Base-by-base conservation (phyloP, 2,888 invertebrate species). In the Athripsodes cinereus region DNA sequence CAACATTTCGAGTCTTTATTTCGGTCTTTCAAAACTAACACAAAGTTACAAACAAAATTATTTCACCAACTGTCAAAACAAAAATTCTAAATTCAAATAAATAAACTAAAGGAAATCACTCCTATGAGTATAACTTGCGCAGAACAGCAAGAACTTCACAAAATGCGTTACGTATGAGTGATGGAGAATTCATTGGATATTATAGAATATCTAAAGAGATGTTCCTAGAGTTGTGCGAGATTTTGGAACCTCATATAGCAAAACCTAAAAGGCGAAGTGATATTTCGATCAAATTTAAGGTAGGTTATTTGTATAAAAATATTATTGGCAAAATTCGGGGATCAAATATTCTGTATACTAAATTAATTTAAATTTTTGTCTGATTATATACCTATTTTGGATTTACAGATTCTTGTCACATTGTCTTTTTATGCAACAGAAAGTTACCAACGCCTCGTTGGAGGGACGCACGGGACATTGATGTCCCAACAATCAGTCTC, bases 401-500 rank as follows among this genome's bases (percentile, higher is more conserved):
- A 8, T 46, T 46, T 46, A 16, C 18, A 46, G 46, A 46, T 46
- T 46, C 46, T 46, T 13, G 46, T 46, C 18, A 46, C 46, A 46
- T 18, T 46, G 46, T 46, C 18, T 46, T 46, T 46, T 46, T 46
- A 46, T 46, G 46, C 46, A 46, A 46, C 46, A 8, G 46, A 16
- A 8, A 46, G 46, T 46, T 46, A 46, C 16, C 46, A 46, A 46
- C 13, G 18, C 6, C 13, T 46, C 18, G 16, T 46, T 46, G 46
- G 46, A 18, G 46, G 46, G 18, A 18, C 18, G 18, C 46, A 46
- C 18, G 46, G 46, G 13, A 46, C 46, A 46, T 46, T 46, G 16
- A 46, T 46, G 46, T 46, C 46, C 18, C 46, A 46, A 18, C 46
- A 46, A 18, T 46, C 46, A 16, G 46, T 46, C 46, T 46, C 46